Conservation (phyloP, 2,113 vertebrate species). For the Lepus americanus region DNA sequence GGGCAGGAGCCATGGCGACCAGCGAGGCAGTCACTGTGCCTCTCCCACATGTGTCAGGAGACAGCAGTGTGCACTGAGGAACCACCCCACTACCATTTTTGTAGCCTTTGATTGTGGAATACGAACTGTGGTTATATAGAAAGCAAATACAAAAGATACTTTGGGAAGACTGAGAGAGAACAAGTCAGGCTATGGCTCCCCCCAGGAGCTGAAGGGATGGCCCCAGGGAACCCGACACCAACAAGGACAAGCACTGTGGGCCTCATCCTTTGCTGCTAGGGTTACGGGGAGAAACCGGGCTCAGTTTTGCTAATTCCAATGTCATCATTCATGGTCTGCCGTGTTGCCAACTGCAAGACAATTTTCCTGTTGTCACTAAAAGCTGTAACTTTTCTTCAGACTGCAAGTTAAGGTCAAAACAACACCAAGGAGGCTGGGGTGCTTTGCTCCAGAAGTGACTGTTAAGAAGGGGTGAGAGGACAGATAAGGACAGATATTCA, state of each 20-base stretch:
- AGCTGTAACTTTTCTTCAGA: constrained; percentile 56
- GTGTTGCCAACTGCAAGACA: constrained; percentile 44
- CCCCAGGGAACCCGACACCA: too few species aligned
- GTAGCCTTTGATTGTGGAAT: too few species aligned
- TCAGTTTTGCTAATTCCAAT: constrained; percentile 27
- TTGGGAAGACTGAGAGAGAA: neutral
- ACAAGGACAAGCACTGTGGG: neutral
- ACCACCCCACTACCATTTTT: too few species aligned
- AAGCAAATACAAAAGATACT: too few species aligned
- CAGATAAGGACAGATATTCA: constrained; percentile 45
- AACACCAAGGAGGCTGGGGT: neutral
- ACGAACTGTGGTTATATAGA: too few species aligned
- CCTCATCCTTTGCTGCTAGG: neutral
- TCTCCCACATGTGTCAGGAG: too few species aligned
- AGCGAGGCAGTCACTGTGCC: too few species aligned
- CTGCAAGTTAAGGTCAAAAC: constrained; percentile 62
- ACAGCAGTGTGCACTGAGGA: too few species aligned
- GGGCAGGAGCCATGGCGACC: too few species aligned
- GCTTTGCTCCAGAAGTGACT: constrained; percentile 59
- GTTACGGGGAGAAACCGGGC: neutral
- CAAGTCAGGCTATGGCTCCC: too few species aligned
- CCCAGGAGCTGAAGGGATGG: too few species aligned
- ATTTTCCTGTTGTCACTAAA: constrained; percentile 46
- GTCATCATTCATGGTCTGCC: neutral
- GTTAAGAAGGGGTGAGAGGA: neutral